phyloP scores from a whole-genome alignment of 2,888 invertebrate species.

The Oscheius sp. region DNA sequence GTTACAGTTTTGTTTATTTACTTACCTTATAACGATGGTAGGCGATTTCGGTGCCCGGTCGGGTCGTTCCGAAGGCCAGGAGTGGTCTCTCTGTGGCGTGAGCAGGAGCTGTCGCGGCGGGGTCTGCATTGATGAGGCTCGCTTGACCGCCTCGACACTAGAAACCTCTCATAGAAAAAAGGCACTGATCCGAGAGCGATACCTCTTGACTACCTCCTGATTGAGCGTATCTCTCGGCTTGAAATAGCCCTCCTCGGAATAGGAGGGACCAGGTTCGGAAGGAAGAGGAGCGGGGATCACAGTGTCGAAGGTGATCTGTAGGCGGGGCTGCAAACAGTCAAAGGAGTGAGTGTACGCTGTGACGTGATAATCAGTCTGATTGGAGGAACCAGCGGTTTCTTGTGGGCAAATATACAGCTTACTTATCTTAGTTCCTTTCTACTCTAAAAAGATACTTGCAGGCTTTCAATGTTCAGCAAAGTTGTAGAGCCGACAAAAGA shows the following conservation, averaged over 20 bases:
- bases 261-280: slow-evolving; percentile 10
- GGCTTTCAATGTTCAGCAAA: no score
- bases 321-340: slow-evolving; percentile 33
- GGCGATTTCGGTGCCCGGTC: slow-evolving; percentile 12
- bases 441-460: no score
- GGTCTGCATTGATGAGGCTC: slow-evolving; percentile 6
- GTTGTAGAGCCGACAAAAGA: no score
- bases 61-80: neutral
- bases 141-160: slow-evolving; percentile 24
- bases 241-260: slow-evolving; percentile 12
- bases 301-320: slow-evolving; percentile 20
- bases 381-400: no score
- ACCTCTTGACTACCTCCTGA: slow-evolving; percentile 16
- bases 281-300: slow-evolving; percentile 21
- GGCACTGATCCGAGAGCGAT: neutral
- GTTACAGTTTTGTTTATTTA: neutral
- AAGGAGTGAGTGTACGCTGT: neutral
- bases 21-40: slow-evolving; percentile 28
- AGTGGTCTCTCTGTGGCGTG: neutral
- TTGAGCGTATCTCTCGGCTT: slow-evolving; percentile 21
- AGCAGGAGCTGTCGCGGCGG: slow-evolving; percentile 16
- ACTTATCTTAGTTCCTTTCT: no score
- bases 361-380: slow-evolving; percentile 3
- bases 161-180: neutral
- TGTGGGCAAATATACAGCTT: no score